Percentiles rank a stretch among this genome's conserved stretches.
Evolutionary conservation across 1,140 invertebrate species (phyloP).

Genomic region (Lasaia peninsularis): DNA sequence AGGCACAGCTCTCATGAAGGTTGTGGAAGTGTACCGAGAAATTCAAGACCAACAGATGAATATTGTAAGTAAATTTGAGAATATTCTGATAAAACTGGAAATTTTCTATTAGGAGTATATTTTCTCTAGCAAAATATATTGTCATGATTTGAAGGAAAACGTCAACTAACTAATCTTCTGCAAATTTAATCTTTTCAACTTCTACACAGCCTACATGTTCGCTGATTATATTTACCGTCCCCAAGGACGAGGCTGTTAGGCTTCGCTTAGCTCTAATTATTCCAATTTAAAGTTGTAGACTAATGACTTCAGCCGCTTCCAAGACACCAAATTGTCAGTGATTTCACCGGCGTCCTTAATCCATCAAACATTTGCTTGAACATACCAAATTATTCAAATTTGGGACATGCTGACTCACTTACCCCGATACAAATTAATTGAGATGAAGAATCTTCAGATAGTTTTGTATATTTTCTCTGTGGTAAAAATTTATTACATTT

Average conservation of each 20-base stretch:
- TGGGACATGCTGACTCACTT: too few species aligned
- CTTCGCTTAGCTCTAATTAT: not conserved
- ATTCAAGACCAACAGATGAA: conserved; percentile 95
- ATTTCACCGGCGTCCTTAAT: not conserved
- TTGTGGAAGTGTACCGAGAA: conserved; percentile 94
- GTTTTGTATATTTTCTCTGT: too few species aligned
- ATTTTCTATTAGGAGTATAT: too few species aligned
- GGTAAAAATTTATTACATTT: too few species aligned
- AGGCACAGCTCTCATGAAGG: conserved; percentile 93
- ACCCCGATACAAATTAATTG: too few species aligned
- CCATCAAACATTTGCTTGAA: not conserved
- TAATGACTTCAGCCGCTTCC: not conserved
- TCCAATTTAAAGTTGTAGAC: not conserved
- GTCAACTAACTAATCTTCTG: too few species aligned
- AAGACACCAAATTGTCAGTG: not conserved
- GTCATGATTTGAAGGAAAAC: too few species aligned
- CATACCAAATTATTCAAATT: not conserved
- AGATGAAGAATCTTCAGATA: too few species aligned
- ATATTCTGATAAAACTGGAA: too few species aligned
- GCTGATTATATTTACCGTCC: not conserved
- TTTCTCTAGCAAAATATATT: too few species aligned
- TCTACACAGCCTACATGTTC: not conserved
- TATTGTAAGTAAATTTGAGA: conserved; percentile 84
- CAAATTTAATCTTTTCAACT: not conserved
- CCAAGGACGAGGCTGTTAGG: not conserved